Evolutionary conservation across 2,888 invertebrate genomes (phyloP).

Genomic region (Andrena hattorfiana): DNA sequence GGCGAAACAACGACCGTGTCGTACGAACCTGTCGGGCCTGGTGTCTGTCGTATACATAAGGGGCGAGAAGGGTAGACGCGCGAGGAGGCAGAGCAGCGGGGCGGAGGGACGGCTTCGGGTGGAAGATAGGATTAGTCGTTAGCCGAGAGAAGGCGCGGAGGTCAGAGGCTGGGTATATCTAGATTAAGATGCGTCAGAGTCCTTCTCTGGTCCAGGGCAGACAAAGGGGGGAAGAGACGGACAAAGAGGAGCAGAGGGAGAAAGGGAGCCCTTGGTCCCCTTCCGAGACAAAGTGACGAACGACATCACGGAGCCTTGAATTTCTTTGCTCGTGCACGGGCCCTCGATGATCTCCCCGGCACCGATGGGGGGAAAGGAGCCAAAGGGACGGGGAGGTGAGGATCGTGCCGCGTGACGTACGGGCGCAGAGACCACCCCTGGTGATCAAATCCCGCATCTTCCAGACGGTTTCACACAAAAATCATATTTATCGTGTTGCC

Average conservation of each 20-base stretch:
- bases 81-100: conserved; percentile 7
- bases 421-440: conserved; percentile 83
- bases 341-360: conserved; percentile 48
- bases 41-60: conserved; percentile 13
- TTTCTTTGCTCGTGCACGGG: conserved; percentile 67
- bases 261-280: conserved; percentile 61
- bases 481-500: conserved; percentile 80
- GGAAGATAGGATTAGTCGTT: conserved; percentile 76
- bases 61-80: conserved; percentile 7
- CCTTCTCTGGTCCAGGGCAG: conserved; percentile 47
- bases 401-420: conserved; percentile 78
- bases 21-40: conserved; percentile 67
- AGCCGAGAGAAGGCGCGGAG: conserved; percentile 53
- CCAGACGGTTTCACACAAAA: conserved; percentile 82
- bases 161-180: conserved; percentile 74
- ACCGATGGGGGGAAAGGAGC: conserved; percentile 52
- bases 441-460: conserved; percentile 79
- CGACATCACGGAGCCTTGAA: conserved; percentile 73
- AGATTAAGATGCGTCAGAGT: conserved; percentile 79
- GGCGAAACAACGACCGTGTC: conserved; percentile 64
- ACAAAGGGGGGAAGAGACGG: conserved; percentile 52
- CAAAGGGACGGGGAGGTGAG: conserved; percentile 18
- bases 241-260: conserved; percentile 14
- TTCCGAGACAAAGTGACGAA: conserved; percentile 73
- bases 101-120: conserved; percentile 46